These are phyloP conservation scores for Protaetia brevitarsis DNA, from an alignment of 1,140 invertebrate species.

Conservation along the genomic window DNA sequence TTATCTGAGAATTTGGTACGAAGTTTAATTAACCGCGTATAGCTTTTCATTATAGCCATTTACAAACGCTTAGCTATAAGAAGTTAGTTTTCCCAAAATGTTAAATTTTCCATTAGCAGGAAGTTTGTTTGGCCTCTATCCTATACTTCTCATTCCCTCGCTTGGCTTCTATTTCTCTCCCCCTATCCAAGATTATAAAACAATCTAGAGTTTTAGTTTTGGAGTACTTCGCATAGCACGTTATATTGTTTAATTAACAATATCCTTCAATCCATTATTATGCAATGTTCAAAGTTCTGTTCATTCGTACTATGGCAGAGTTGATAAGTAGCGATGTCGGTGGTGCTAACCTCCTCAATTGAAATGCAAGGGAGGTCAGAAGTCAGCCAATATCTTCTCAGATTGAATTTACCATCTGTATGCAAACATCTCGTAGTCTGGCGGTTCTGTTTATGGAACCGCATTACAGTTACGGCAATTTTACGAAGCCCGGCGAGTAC, in stretches of 20 bases:
- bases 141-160: neutral
- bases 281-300: slow-evolving; percentile 7
- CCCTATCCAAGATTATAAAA: neutral
- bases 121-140: neutral
- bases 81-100: neutral
- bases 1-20: neutral
- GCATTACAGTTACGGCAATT: neutral
- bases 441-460: slow-evolving; percentile 7
- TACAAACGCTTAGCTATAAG: neutral
- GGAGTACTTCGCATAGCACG: neutral
- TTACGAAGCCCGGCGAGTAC: neutral
- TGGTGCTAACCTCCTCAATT: neutral
- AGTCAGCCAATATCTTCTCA: slow-evolving; percentile 19
- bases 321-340: neutral
- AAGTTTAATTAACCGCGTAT: neutral
- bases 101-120: neutral
- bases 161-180: neutral
- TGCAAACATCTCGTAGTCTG: slow-evolving; percentile 6
- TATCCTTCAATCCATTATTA: slow-evolving; percentile 23
- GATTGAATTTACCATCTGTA: slow-evolving; percentile 23
- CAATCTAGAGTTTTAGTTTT: neutral
- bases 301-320: neutral
- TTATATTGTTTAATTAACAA: slow-evolving; percentile 23
- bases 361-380: slow-evolving; percentile 20
- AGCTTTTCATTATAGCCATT: neutral